Percentiles rank a stretch among this genome's conserved stretches.
Evolutionary conservation across 2,888 invertebrate species (phyloP).

Genomic region (Drosophila rubida): DNA sequence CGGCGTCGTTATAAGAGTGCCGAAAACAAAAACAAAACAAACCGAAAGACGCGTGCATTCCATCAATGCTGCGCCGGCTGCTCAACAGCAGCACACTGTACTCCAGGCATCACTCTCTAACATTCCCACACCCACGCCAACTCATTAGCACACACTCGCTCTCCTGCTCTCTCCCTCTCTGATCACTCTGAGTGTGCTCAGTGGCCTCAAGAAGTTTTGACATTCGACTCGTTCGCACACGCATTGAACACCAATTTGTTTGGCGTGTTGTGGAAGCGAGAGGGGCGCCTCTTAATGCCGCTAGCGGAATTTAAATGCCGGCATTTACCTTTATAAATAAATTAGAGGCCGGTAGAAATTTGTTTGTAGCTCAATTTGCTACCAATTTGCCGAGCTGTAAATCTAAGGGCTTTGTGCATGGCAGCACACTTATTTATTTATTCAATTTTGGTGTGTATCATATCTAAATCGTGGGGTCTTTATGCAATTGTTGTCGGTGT

Average conservation of each 20-base stretch:
- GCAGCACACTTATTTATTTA: constrained; percentile 66
- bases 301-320: constrained; percentile 67
- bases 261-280: constrained; percentile 4
- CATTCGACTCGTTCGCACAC: constrained; percentile 23
- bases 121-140: constrained; percentile 24
- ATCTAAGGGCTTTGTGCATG: constrained; percentile 27
- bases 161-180: constrained; percentile 1
- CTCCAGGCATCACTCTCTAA: constrained; percentile 16
- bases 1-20: constrained; percentile 33
- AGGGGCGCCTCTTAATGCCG: constrained; percentile 19
- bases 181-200: constrained; percentile 9
- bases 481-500: constrained; percentile 2
- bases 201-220: constrained; percentile 46
- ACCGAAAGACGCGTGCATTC: constrained; percentile 22
- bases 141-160: constrained; percentile 10
- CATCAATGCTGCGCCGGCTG: constrained; percentile 15
- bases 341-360: constrained; percentile 61
- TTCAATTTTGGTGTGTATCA: constrained; percentile 24
- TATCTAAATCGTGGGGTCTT: constrained; percentile 18
- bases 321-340: constrained; percentile 72
- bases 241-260: constrained; percentile 21
- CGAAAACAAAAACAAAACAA: constrained; percentile 16
- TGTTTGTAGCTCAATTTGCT: constrained; percentile 39
- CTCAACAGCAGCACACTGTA: constrained; percentile 40
- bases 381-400: constrained; percentile 48